Evolutionary conservation across 2,888 invertebrate species (phyloP), one percentile per base, ranked within the genome.

Genomic region (Oconnorella tubifera): DNA sequence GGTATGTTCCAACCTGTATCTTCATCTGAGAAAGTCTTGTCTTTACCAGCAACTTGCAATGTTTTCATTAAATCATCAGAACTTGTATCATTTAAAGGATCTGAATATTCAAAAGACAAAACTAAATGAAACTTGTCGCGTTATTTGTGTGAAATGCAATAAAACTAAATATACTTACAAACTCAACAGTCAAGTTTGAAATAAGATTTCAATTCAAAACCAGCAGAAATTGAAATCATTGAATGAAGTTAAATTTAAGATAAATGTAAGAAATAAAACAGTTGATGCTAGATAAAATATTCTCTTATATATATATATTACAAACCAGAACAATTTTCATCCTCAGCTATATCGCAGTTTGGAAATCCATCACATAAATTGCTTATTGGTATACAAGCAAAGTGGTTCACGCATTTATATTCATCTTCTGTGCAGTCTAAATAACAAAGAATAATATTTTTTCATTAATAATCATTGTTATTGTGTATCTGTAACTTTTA

Each of bases 271-370:
- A 19, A 14, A 14, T 40, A 40, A 40, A 40, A 10, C 40, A 40
- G 10, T 40, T 40, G 40, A 10, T 19, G 40, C 10, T 19, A 40
- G 19, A 19, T 40, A 10, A 14, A 10, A 14, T 40, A 40, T 40
- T 40, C 40, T 40, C n/a, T n/a, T n/a, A n/a, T n/a, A n/a, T n/a
- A n/a, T n/a, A n/a, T n/a, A n/a, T n/a, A 40, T 25, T 3, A 4
- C n/a, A 32, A 58, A 58, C 60, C 60, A 50, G 60, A 6, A 29
- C 63, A 63, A 23, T 23, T n/a, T 56, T 70, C 70, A 48, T 70
- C 70, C 32, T 69, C 70, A 14, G 60, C 70, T 19, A 66, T 31
- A 23, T 69, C 60, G 58, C 70, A 70, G 66, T 70, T 70, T 14
- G 69, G 63, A 29, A 69, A 57, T 3, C 61, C 64, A 51, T 70